Base-by-base conservation (phyloP, 1,140 invertebrate genomes). In the Eurytemora carolleeae region DNA sequence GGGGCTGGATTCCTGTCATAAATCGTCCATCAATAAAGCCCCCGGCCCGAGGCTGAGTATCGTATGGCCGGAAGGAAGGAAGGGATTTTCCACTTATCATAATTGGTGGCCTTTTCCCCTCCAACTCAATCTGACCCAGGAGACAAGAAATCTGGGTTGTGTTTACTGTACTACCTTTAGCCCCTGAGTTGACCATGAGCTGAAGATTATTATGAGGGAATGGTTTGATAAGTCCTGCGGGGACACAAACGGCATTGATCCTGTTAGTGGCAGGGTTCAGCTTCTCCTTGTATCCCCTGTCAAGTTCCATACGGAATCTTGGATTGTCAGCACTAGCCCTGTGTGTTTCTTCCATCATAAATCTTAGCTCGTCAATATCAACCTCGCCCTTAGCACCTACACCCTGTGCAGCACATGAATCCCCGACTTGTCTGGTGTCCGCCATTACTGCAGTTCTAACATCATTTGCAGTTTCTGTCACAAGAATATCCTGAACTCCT, bases 81-180 rank as follows among this genome's bases (percentile, higher is more conserved):
- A 98, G 72, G 21, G 87, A 85, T 67, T 85, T 83, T 1, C 93
- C 95, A 65, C 85, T 89, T 62, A 93, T 82, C 84, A 94, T 96
- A 15, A 95, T 67, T 0, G 93, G 92, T 2, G 94, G 93, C 58
- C 95, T 76, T 70, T 93, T 90, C 16, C 96, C 96, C 78, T 99
- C 95, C 68, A 99, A 80, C 71, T 98, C 94, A 70, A 98, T 98
- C 76, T 98, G 58, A 18, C 94, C 95, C 1, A 98, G 75, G 16
- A 93, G 75, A 73, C 91, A 94, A 0, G 92, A 96, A 67, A 98
- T 98, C 71, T 98, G 92, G 84, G 93, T 90, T 68, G 87, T 87
- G 71, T 98, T 97, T 0, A 96, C 91, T 66, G 72, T 84, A 0
- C 91, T 91, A 26, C 96, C 96, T 75, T 99, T 99, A 0, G 96